These are phyloP conservation scores for Hylia prasina DNA, from an alignment of 2,113 vertebrate species.

Conservation along the genomic window DNA sequence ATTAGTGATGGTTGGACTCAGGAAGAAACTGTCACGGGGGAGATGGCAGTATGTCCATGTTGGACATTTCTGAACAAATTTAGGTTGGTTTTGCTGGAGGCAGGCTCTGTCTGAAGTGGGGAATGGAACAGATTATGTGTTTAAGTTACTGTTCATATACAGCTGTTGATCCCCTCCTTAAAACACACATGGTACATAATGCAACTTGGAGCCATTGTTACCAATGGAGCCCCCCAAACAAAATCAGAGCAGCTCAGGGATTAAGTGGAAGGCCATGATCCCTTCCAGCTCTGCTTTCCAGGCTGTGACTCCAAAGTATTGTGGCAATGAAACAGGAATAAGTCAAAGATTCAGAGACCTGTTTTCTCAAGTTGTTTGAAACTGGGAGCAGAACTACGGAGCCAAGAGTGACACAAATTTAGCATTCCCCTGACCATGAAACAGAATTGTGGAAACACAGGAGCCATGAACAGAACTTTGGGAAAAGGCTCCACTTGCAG, in stretches of 20 bases:
- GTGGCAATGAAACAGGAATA: not conserved
- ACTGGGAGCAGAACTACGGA: not conserved
- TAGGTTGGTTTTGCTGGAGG: not conserved
- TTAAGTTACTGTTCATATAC: not conserved
- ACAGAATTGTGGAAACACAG: not conserved
- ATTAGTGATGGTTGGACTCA: not conserved
- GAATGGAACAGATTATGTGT: not conserved
- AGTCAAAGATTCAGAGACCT: not conserved
- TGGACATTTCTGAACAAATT: not conserved
- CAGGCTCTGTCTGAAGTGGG: not conserved
- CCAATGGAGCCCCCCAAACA: not conserved
- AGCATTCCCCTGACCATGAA: not conserved
- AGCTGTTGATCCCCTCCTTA: not conserved
- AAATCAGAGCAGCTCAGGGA: not conserved
- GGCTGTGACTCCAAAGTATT: not conserved
- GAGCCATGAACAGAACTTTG: not conserved
- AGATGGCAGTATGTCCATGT: not conserved
- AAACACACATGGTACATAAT: accelerated
- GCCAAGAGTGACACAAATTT: not conserved
- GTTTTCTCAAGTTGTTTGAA: not conserved
- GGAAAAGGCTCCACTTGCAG: not conserved
- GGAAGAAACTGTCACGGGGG: not conserved
- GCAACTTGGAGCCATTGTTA: not conserved
- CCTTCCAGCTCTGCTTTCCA: not conserved
- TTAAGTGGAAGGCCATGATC: not conserved